Base-by-base conservation (phyloP, 2,797 vertebrate genomes). In the Sebastolobus alascanus region DNA sequence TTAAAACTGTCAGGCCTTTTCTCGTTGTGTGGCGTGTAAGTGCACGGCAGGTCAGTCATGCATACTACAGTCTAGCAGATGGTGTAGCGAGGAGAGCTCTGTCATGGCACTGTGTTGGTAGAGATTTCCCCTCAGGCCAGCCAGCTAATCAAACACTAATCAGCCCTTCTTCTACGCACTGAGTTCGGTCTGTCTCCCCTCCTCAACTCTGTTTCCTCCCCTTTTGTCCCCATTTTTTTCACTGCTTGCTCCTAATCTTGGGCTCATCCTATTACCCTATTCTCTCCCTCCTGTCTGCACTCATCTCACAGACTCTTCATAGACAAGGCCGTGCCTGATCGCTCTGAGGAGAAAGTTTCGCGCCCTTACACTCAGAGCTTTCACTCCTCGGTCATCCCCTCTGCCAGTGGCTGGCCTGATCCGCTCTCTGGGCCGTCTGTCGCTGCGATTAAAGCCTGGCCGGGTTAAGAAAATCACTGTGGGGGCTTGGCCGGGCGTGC, bases 131-230 rank as follows among this genome's bases (percentile, higher is more conserved):
- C 80, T 90, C 80, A 55, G 90, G 90, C 79, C 77, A 64, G 68
- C 58, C 79, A 80, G 80, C 92, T 90, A 93, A 93, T 94, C 90
- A 93, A 91, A 89, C 75, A 77, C 85, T 86, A 88, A 93, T 90
- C 88, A 89, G 83, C 75, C 79, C 6, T 68, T 72, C 76, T 83
- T 87, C 68, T 73, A 35, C 82, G 84, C 76, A n/a, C 72, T 72
- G 63, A 59, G 33, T 84, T 79, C 27, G 5, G 22, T 77, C 67
- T 31, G 46, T 55, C 74, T 76, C 52, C 50, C 13, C 75, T 55
- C 22, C 37, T 78, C n/a, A 79, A 60, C 72, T 65, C 69, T 9
- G 20, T 73, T 60, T 69, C 64, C 55, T 80, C 38, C 56, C 64
- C 77, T 38, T 80, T 75, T 75, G 67, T 68, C 55, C 67, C 37